Base-by-base conservation (phyloP, 2,888 invertebrate genomes). In the Tethea ocularis region DNA sequence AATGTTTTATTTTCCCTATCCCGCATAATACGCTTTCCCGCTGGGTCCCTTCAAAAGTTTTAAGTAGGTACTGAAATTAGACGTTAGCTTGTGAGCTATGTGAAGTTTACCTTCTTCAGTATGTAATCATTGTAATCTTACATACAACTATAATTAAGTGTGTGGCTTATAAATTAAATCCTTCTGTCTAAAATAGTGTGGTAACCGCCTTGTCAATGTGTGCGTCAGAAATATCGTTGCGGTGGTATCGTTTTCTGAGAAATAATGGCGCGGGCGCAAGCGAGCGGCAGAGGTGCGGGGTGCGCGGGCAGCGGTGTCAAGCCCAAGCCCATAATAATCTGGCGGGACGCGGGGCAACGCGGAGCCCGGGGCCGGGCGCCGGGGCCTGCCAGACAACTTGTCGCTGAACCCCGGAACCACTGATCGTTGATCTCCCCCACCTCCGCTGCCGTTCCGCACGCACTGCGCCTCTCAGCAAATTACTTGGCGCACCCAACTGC, bases 331-430 rank as follows among this genome's bases (percentile, higher is more conserved):
- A 80, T 87, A 83, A 82, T 81, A 85, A 78, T 76, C 72, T 70
- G 65, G 67, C 64, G 69, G 62, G 67, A 66, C 58, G 66, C 65
- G 69, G 60, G 66, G 63, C 57, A 66, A 66, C 57, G 66, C 66
- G 69, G 60, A 66, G 63, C 57, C 64, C 65, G 69, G 59, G 68
- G 64, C 77, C 75, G 74, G 64, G 69, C 63, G 69, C 68, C 69
- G 69, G 78, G 83, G 83, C 85, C 81, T 80, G 86, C 90, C 89
- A 93, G 93, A 93, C 93, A 91, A 91, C 84, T 89, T 88, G 92
- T 91, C 92, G 91, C 91, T 89, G 84, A 75, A 78, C 81, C 80
- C 77, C 75, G 78, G 76, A 74, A 73, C 74, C 78, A 69, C 71
- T 69, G 68, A 66, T 72, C 68, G 61, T 62, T 61, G 70, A 65